These are phyloP conservation scores for Erebia palarica DNA, from an alignment of 2,888 invertebrate species.

Conservation along the genomic window DNA sequence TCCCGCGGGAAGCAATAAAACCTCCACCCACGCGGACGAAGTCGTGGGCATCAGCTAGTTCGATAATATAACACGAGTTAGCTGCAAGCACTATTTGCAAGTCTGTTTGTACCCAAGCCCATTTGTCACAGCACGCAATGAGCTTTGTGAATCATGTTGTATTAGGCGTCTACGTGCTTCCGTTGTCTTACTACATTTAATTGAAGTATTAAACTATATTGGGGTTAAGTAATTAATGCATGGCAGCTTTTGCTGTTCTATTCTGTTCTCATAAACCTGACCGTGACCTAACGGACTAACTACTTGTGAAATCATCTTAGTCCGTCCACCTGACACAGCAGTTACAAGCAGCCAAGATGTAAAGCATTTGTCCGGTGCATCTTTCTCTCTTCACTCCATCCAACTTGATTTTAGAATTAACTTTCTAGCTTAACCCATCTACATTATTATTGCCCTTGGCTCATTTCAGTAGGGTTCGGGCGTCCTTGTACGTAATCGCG, in stretches of 20 bases:
- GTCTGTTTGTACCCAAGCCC: constrained; percentile 32
- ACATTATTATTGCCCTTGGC: neutral
- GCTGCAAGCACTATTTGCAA: constrained; percentile 26
- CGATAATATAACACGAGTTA: constrained; percentile 27
- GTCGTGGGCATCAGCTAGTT: too few relatives aligned
- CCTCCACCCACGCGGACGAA: too few relatives aligned
- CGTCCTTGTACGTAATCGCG: too few relatives aligned
- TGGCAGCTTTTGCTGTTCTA: neutral
- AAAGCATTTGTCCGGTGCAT: too few relatives aligned
- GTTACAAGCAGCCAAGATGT: too few relatives aligned
- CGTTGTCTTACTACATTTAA: neutral
- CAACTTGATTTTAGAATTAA: too few relatives aligned
- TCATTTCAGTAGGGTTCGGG: neutral
- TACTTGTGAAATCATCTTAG: neutral
- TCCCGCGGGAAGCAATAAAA: too few relatives aligned
- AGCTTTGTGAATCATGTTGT: constrained; percentile 36
- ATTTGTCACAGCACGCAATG: constrained; percentile 35
- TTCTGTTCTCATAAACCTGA: neutral
- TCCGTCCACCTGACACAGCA: too few relatives aligned
- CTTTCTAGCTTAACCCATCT: neutral
- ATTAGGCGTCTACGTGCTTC: constrained; percentile 1
- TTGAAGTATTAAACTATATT: neutral
- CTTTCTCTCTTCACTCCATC: too few relatives aligned
- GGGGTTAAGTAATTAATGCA: neutral
- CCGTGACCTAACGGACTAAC: too few relatives aligned